Evolutionary conservation across 2,113 vertebrate species (phyloP).

Genomic region (Capricornis sumatraensis): DNA sequence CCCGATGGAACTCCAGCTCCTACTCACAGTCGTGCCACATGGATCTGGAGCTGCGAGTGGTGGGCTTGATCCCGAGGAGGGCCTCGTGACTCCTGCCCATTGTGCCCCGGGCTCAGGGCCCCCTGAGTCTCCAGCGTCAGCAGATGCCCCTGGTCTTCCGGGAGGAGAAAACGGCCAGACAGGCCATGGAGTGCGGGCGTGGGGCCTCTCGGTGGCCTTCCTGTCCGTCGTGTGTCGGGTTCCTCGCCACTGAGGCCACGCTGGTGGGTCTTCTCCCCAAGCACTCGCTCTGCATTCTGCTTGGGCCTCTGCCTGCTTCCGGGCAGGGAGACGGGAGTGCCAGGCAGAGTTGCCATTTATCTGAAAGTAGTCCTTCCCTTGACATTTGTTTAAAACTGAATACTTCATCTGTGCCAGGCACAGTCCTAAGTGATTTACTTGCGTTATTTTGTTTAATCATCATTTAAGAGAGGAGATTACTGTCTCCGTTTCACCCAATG

Average conservation of each 20-base stretch:
- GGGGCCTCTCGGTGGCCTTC: not conserved
- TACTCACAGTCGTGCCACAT: not conserved
- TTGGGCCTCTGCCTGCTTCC: not conserved
- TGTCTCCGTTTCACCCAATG: not conserved
- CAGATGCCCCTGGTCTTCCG: not conserved
- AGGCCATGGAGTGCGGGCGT: not conserved
- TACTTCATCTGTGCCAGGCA: not conserved
- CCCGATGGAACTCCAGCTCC: not conserved
- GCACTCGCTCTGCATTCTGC: not conserved
- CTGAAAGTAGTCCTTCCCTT: not conserved
- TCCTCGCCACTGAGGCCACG: rapidly evolving
- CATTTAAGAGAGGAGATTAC: not conserved
- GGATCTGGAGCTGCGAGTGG: rapidly evolving
- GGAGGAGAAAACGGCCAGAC: not conserved
- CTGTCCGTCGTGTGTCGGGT: rapidly evolving
- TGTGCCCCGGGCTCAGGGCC: not conserved
- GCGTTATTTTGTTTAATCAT: conserved; percentile 16
- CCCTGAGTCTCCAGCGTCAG: not conserved
- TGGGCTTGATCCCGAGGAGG: rapidly evolving
- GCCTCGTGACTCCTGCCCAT: not conserved
- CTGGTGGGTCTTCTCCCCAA: not conserved
- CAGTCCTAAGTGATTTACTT: not conserved
- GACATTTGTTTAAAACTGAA: not conserved
- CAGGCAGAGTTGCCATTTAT: not conserved
- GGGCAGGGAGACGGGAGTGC: not conserved